Base-by-base conservation (phyloP, 2,113 vertebrate genomes). In the Channa argus region DNA sequence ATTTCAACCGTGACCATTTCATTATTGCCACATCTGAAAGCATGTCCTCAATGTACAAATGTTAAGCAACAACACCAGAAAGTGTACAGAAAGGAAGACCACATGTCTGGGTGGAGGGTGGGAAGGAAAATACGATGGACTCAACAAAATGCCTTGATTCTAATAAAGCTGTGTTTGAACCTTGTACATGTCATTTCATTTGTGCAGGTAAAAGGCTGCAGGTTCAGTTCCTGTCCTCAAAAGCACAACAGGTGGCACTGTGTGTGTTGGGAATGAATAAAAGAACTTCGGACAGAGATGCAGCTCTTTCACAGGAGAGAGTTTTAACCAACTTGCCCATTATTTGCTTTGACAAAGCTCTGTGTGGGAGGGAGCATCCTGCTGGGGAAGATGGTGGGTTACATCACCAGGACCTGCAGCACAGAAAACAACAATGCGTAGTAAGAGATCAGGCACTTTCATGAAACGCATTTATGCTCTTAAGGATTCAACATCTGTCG, bases 111-210 rank as follows among this genome's bases (percentile, higher is more conserved):
- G 45, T 0, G 51, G 24, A 24, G 50, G 53, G 50, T 8, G 6
- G 43, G 33, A 66, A 7, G 78, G 71, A 46, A 70, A 59, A 24
- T 1, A 5, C 0, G 4, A 15, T 49, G 41, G 67, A 87, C 58
- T 69, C 63, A 84, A 73, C 52, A 54, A 70, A 59, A 72, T 65
- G 87, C 77, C 68, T 84, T 51, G 70, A 82, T 79, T 65, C 50
- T 77, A 81, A 88, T 88, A 87, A 91, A 91, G 91, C 83, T 89
- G 72, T 77, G 54, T 85, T 86, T 86, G 85, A 86, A 85, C 87
- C 86, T 73, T 36, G 64, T 13, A 49, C 5, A 76, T 38, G 62
- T 81, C 13, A 37, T 61, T 51, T 64, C 45, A 58, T 50, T 67
- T 6, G 37, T 65, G 63, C 50, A 63, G 78, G 54, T 74, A 15